A percentile compares a stretch with the other conserved stretches of the same genome.
These are phyloP conservation scores for Macrobrachium rosenbergii DNA, from an alignment of 1,140 invertebrate species.

Conservation along the genomic window DNA sequence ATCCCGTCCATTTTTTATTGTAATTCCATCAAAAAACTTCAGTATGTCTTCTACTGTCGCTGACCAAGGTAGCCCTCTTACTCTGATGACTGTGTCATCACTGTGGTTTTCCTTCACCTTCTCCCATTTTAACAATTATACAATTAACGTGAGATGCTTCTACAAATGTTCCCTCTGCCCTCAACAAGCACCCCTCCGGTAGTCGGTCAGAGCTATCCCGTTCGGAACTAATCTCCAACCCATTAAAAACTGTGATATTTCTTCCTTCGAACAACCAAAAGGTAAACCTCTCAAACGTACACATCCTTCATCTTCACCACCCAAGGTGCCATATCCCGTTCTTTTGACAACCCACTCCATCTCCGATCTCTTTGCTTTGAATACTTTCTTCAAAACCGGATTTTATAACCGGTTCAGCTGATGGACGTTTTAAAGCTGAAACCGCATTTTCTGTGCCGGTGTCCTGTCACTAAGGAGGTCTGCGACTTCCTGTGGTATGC, in stretches of 20 bases:
- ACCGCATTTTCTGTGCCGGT: too few species aligned
- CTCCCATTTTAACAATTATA: constrained; percentile 37
- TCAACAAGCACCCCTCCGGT: too few species aligned
- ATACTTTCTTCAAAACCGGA: too few species aligned
- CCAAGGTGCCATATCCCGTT: constrained; percentile 77
- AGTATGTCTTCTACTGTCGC: constrained; percentile 88
- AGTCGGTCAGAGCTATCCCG: constrained; percentile 95
- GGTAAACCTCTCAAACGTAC: constrained; percentile 82
- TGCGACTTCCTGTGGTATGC: too few species aligned
- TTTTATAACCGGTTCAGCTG: too few species aligned
- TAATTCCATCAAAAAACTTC: constrained; percentile 77
- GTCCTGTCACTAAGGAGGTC: too few species aligned
- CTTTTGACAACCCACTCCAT: constrained; percentile 88
- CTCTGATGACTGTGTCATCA: constrained; percentile 77
- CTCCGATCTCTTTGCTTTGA: constrained; percentile 83
- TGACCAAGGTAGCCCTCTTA: constrained; percentile 94
- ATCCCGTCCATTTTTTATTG: constrained; percentile 74
- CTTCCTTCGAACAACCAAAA: constrained; percentile 94
- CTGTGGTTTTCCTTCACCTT: constrained; percentile 69
- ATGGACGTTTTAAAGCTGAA: too few species aligned
- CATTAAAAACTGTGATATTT: constrained; percentile 94
- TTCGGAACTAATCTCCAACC: constrained; percentile 96
- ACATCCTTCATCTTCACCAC: constrained; percentile 76
- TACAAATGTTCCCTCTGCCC: too few species aligned
- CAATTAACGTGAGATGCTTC: too few species aligned